phyloP scores from a whole-genome alignment of 2,888 invertebrate species.

The Cetonia aurata region DNA sequence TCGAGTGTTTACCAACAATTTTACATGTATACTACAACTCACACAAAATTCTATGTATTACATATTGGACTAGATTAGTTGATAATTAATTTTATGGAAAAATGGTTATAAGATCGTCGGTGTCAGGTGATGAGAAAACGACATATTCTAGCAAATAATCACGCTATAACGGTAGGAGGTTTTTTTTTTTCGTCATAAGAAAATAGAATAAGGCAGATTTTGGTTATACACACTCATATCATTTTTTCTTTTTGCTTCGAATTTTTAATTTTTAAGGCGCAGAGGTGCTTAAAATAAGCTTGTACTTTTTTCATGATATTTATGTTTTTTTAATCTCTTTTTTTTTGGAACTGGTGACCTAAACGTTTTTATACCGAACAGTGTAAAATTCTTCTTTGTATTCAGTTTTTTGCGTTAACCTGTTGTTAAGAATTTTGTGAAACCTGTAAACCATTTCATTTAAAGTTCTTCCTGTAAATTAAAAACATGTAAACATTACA shows the following conservation, averaged over 20 bases:
- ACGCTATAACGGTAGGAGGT: constrained; percentile 69
- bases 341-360: constrained; percentile 71
- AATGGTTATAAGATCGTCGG: constrained; percentile 67
- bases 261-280: constrained; percentile 74
- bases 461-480: constrained; percentile 62
- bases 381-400: constrained; percentile 56
- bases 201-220: constrained; percentile 80
- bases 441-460: constrained; percentile 63
- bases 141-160: constrained; percentile 68
- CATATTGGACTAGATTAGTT: constrained; percentile 69
- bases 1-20: constrained; percentile 67
- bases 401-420: constrained; percentile 43
- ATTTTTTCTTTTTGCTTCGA: constrained; percentile 66
- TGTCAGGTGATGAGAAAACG: constrained; percentile 64
- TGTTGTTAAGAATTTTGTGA: constrained; percentile 52
- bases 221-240: constrained; percentile 73
- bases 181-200: constrained; percentile 70
- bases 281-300: constrained; percentile 81
- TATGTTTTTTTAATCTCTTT: constrained; percentile 56
- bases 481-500: constrained; percentile 56
- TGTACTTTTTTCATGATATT: constrained; percentile 78
- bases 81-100: constrained; percentile 66
- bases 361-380: constrained; percentile 68
- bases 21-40: constrained; percentile 72
- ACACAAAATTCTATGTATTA: constrained; percentile 71